Conservation (phyloP, 1,140 invertebrate genomes). For the Brachionus plicatilis region DNA sequence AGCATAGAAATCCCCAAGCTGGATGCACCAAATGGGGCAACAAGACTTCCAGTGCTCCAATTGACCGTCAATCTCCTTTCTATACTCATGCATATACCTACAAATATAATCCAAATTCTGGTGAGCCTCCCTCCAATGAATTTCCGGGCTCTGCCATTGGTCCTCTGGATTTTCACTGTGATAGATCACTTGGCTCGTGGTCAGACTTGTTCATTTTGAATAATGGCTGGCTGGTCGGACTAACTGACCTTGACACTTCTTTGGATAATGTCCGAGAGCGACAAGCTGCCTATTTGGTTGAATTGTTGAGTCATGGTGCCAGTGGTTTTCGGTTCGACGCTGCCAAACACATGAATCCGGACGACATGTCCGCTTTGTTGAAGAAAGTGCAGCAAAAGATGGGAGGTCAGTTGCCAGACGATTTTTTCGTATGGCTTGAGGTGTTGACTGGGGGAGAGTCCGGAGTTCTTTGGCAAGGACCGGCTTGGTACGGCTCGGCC, state of each 20-base stretch:
- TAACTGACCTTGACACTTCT: slow-evolving; percentile 69
- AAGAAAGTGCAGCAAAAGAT: slow-evolving; percentile 38
- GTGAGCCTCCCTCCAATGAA: slow-evolving; percentile 36
- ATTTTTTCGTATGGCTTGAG: slow-evolving; percentile 40
- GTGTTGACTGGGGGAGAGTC: slow-evolving; percentile 32
- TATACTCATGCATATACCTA: slow-evolving; percentile 52
- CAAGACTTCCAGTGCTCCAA: slow-evolving; percentile 18
- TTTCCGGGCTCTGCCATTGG: slow-evolving; percentile 56
- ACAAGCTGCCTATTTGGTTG: slow-evolving; percentile 67
- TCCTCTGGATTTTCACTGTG: slow-evolving; percentile 45
- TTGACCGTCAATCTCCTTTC: slow-evolving; percentile 38
- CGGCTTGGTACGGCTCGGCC: slow-evolving; percentile 27
- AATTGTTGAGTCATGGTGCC: slow-evolving; percentile 68
- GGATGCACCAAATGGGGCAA: slow-evolving; percentile 39
- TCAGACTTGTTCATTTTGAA: slow-evolving; percentile 54
- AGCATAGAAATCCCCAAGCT: slow-evolving; percentile 43
- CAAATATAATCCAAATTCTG: slow-evolving; percentile 41
- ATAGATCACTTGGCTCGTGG: slow-evolving; percentile 53
- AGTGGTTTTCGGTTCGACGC: slow-evolving; percentile 61
- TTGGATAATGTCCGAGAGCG: slow-evolving; percentile 64
- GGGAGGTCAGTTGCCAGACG: slow-evolving; percentile 39
- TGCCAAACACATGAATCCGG: slow-evolving; percentile 41
- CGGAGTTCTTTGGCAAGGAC: slow-evolving; percentile 32
- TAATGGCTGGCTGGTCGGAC: slow-evolving; percentile 67
- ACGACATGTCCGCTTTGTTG: slow-evolving; percentile 34